phyloP scores from a whole-genome alignment of 2,113 vertebrate genomes.

The Egretta garzetta region DNA sequence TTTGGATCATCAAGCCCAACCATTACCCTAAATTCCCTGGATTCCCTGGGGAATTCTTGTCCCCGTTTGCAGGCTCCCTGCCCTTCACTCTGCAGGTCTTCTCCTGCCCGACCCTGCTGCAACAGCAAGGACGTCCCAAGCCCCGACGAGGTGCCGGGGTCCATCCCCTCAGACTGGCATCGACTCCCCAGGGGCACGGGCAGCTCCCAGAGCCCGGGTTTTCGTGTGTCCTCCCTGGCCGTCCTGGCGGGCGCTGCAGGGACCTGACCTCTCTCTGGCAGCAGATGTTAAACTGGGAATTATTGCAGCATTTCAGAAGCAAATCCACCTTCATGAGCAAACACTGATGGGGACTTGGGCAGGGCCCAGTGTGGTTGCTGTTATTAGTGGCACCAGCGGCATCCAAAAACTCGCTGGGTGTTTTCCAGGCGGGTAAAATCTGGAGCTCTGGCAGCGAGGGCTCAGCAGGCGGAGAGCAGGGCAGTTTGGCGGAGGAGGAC shows the following conservation, averaged over 20 bases:
- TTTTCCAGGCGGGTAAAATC: not conserved
- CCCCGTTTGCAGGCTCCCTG: not conserved
- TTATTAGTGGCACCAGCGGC: not conserved
- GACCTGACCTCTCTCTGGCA: not conserved
- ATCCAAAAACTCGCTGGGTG: not conserved
- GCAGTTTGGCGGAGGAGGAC: fast-evolving
- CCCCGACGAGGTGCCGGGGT: not conserved
- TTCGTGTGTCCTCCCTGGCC: not conserved
- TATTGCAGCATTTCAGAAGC: not conserved
- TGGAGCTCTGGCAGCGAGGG: not conserved
- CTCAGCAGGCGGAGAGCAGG: not conserved
- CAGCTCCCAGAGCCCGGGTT: not conserved
- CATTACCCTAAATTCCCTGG: not conserved
- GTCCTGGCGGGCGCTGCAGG: not conserved
- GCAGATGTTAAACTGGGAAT: not conserved
- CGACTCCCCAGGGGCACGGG: fast-evolving
- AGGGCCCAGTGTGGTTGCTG: fast-evolving
- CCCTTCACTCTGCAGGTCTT: not conserved
- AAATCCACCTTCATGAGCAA: not conserved
- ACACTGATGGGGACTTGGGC: not conserved
- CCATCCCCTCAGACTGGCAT: not conserved
- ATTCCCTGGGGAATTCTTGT: not conserved
- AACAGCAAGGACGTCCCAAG: not conserved
- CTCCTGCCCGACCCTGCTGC: not conserved
- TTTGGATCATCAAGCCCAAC: no score